phyloP scores from a whole-genome alignment of 2,797 vertebrate genomes.

The Sebastes kiyomatsui region DNA sequence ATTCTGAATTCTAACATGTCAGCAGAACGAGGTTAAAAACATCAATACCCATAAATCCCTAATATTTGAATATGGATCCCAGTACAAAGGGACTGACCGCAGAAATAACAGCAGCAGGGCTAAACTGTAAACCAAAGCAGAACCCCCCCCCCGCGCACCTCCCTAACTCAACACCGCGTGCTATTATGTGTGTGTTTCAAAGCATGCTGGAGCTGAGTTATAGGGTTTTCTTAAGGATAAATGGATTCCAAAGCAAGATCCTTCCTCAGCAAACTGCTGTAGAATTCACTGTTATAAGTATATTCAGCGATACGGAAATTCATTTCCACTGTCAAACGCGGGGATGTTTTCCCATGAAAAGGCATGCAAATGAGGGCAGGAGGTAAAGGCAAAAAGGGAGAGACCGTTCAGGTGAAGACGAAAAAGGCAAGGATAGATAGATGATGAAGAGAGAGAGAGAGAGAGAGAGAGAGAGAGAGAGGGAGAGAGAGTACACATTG shows the following conservation, averaged over 20 bases:
- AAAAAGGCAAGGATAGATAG: background rate
- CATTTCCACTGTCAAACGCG: constrained; percentile 41
- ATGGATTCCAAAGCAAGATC: constrained; percentile 50
- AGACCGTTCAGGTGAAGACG: constrained; percentile 7
- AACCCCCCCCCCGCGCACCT: constrained; percentile 8
- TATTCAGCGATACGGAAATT: constrained; percentile 43
- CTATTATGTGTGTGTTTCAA: constrained; percentile 59
- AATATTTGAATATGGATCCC: constrained; percentile 78
- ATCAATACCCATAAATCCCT: constrained; percentile 78
- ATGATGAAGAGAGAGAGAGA: background rate
- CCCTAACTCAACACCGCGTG: constrained; percentile 43
- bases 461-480: background rate
- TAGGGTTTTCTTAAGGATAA: constrained; percentile 47
- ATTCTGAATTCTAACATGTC: constrained; percentile 72
- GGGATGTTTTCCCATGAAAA: constrained; percentile 34
- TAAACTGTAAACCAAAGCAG: constrained; percentile 58
- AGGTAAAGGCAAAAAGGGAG: background rate
- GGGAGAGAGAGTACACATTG: background rate
- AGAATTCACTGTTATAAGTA: constrained; percentile 37
- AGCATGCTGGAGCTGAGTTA: constrained; percentile 46
- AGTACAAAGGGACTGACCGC: constrained; percentile 68
- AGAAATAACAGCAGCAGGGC: constrained; percentile 46
- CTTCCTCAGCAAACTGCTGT: constrained; percentile 56
- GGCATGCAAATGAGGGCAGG: constrained; percentile 37
- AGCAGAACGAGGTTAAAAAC: constrained; percentile 78